Conservation (phyloP, 1,140 invertebrate species). For the Plectrocnemia conspersa region DNA sequence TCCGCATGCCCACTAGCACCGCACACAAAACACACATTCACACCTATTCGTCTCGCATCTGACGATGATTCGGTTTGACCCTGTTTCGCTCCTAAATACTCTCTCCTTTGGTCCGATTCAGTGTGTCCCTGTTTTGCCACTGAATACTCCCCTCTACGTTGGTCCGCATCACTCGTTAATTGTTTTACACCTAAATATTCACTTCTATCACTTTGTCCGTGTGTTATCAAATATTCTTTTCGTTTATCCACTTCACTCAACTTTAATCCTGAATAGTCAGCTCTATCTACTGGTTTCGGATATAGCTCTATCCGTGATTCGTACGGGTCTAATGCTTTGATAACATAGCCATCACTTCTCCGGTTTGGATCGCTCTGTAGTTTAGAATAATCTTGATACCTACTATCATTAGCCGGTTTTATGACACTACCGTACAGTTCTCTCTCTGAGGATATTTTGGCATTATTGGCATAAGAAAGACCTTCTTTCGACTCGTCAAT, state of each 20-base stretch:
- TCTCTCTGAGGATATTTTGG: slow-evolving; percentile 5
- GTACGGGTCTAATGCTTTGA: slow-evolving; percentile 25
- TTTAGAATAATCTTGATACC: slow-evolving; percentile 29
- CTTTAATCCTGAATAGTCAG: slow-evolving; percentile 19
- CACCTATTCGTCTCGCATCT: background rate
- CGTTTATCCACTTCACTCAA: background rate
- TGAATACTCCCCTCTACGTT: slow-evolving; percentile 15
- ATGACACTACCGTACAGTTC: slow-evolving; percentile 25
- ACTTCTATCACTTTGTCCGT: slow-evolving; percentile 7
- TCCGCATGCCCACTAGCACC: slow-evolving; percentile 68
- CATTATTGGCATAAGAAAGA: slow-evolving; percentile 11
- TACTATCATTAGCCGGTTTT: slow-evolving; percentile 14
- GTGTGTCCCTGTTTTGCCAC: slow-evolving; percentile 9
- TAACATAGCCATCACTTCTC: slow-evolving; percentile 16
- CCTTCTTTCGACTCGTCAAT: background rate
- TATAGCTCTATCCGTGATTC: background rate
- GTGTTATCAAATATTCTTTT: slow-evolving; percentile 2
- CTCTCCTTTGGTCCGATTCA: slow-evolving; percentile 5
- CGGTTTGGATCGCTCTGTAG: background rate
- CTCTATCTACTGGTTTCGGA: background rate
- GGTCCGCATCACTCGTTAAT: slow-evolving; percentile 6
- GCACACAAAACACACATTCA: slow-evolving; percentile 77
- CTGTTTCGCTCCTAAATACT: slow-evolving; percentile 11
- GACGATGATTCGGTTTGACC: background rate
- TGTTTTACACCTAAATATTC: slow-evolving; percentile 17